A percentile compares a stretch with the other conserved stretches of the same genome.
Evolutionary conservation across 92 coral and sea anemone species (phyloP).

Genomic region (Porites divaricata): DNA sequence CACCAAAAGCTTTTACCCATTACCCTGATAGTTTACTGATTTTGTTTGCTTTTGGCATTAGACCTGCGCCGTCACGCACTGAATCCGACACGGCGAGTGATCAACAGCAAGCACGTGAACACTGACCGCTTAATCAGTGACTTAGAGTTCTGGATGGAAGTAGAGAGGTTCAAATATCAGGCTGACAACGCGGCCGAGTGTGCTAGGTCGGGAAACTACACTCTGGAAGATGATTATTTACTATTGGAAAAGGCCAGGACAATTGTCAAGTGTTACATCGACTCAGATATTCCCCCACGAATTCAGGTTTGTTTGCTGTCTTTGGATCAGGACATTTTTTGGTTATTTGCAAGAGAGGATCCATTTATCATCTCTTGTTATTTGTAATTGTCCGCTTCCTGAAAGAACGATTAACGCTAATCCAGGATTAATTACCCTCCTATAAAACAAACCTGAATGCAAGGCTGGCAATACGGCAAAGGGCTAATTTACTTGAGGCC

Average conservation of each 20-base stretch:
- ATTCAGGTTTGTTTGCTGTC: constrained; percentile 72
- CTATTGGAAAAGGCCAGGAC: constrained; percentile 85
- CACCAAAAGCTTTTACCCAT: too few relatives aligned
- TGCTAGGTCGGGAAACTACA: constrained; percentile 94
- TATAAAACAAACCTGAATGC: too few relatives aligned
- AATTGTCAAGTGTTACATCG: constrained; percentile 79
- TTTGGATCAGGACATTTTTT: too few relatives aligned
- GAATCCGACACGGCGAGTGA: constrained; percentile 81
- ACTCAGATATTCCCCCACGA: constrained; percentile 92
- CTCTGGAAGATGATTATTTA: constrained; percentile 82
- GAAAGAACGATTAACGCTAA: too few relatives aligned
- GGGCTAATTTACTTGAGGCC: too few relatives aligned
- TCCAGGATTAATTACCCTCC: too few relatives aligned
- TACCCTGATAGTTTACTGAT: too few relatives aligned
- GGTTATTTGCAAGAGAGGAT: too few relatives aligned
- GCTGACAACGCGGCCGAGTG: constrained; percentile 89
- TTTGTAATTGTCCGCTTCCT: too few relatives aligned
- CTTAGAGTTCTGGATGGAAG: constrained; percentile 95
- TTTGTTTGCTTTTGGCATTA: background rate
- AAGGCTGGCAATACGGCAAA: too few relatives aligned
- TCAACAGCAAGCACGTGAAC: constrained; percentile 85
- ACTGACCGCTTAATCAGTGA: constrained; percentile 85
- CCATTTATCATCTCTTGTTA: too few relatives aligned
- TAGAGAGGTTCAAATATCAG: constrained; percentile 81
- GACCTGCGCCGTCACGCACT: constrained; percentile 74